Base-by-base conservation (phyloP, 30 jellyfish, hydroid and myxozoan genomes). In the Sanderia malayensis region DNA sequence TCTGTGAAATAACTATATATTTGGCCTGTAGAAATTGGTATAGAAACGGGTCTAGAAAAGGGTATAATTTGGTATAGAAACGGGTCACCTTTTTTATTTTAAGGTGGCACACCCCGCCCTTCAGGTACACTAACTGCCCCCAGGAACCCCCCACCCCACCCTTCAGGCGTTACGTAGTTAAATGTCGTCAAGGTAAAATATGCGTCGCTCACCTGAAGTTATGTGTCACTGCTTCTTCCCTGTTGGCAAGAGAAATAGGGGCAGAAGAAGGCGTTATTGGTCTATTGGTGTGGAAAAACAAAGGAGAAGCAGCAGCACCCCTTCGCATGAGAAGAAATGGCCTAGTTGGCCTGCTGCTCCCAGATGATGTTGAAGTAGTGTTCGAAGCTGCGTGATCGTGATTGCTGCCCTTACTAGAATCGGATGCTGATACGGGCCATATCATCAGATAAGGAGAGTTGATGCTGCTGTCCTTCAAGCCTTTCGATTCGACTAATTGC, bases 221-320 rank as follows among this genome's bases (percentile, higher is more conserved):
- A 49, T 49, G 11, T 49, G 64, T 49, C 64, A 49, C 64, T 49
- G 64, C 18, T 49, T 15, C 27, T 37, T 37, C 52, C 52, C 52
- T 37, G 52, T 37, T 37, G 52, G 52, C 52, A 37, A 37, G 52
- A 37, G 52, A 37, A 19, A 9, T 24, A 49, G 64, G 64, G 64
- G 64, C 64, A 49, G 64, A 49, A 49, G 64, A 49, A 49, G 64
- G 64, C 64, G 25, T 49, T 49, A 49, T 49, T 49, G 64, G 64
- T 49, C 64, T 49, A 24, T 15, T 49, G 64, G 3, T 49, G 64
- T 49, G 8, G 64, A 9, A 49, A 49, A 49, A 49, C 64, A 49
- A 2, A 49, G 64, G 64, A 24, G 64, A 49, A 49, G 64, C 64
- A 49, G 27, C 64, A 49, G 64, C 64, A 49, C 64, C 64, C 64